Evolutionary conservation across 2,888 invertebrate genomes (phyloP).

Genomic region (Petrolisthes cinctipes): DNA sequence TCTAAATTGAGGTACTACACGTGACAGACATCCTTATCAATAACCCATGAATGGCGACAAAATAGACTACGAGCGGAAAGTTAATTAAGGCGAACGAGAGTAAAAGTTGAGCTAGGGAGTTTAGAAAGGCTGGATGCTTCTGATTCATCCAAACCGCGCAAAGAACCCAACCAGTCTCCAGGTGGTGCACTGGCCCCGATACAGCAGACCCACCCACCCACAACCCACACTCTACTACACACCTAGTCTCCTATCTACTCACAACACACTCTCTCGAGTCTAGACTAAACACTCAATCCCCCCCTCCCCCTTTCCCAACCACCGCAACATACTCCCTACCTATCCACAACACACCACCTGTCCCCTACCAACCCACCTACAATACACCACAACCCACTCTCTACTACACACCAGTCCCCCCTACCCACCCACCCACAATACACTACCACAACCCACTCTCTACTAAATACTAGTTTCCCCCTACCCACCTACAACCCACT

Average conservation of each 20-base stretch:
- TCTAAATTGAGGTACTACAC: too few relatives aligned
- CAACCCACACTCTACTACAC: not conserved
- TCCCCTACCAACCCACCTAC: not conserved
- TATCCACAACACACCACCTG: not conserved
- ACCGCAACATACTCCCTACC: not conserved
- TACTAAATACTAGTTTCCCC: not conserved
- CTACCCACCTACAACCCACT: not conserved
- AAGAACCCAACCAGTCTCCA: too few relatives aligned
- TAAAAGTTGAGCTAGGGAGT: too few relatives aligned
- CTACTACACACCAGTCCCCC: not conserved
- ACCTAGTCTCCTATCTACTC: not conserved
- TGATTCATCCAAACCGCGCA: too few relatives aligned
- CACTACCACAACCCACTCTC: not conserved
- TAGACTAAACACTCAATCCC: not conserved
- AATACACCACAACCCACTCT: not conserved
- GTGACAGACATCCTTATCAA: too few relatives aligned
- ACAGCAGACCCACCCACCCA: not conserved
- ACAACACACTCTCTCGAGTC: not conserved
- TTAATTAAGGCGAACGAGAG: too few relatives aligned
- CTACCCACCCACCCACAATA: not conserved
- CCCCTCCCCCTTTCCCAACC: not conserved
- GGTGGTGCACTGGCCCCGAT: too few relatives aligned
- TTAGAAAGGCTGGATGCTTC: too few relatives aligned
- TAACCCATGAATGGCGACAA: too few relatives aligned
- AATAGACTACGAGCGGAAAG: too few relatives aligned